These are phyloP conservation scores for Rutpela maculata DNA, from an alignment of 2,888 invertebrate genomes.

Conservation along the genomic window DNA sequence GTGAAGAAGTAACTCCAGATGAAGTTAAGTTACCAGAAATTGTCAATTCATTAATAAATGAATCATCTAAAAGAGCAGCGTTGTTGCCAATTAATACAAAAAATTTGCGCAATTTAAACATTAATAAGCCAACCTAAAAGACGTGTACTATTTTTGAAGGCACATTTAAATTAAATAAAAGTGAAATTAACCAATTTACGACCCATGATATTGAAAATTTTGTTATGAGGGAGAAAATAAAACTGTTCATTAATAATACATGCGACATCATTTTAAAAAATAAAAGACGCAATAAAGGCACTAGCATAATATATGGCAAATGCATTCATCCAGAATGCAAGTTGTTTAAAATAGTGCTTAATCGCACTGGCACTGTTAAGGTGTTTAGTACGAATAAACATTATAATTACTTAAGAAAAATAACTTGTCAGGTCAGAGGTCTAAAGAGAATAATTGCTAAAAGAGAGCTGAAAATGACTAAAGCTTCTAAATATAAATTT, in stretches of 20 bases:
- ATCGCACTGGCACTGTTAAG: not conserved
- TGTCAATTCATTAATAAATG: conserved; percentile 4
- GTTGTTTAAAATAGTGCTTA: conserved; percentile 18
- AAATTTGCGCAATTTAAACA: not conserved
- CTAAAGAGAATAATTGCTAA: conserved; percentile 7
- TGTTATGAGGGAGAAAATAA: too few relatives aligned
- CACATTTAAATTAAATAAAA: not conserved
- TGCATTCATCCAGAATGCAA: conserved; percentile 23
- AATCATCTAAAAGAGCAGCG: not conserved
- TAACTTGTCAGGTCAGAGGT: conserved; percentile 28
- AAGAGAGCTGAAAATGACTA: conserved; percentile 4
- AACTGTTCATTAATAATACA: too few relatives aligned
- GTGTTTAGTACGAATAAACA: conserved; percentile 18
- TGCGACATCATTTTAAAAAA: conserved; percentile 24
- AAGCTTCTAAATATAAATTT: conserved; percentile 17
- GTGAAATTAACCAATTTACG: too few relatives aligned
- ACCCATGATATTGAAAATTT: too few relatives aligned
- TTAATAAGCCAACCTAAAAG: conserved; percentile 1
- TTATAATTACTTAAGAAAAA: conserved; percentile 24
- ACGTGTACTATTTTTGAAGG: conserved; percentile 27
- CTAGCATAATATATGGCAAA: conserved; percentile 15
- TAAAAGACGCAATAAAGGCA: conserved; percentile 5
- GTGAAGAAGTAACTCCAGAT: conserved; percentile 26
- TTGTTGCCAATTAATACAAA: conserved; percentile 8
- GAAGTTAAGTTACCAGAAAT: not conserved